Evolutionary conservation across 2,797 vertebrate genomes (phyloP).

Genomic region (Erethizon dorsatum): DNA sequence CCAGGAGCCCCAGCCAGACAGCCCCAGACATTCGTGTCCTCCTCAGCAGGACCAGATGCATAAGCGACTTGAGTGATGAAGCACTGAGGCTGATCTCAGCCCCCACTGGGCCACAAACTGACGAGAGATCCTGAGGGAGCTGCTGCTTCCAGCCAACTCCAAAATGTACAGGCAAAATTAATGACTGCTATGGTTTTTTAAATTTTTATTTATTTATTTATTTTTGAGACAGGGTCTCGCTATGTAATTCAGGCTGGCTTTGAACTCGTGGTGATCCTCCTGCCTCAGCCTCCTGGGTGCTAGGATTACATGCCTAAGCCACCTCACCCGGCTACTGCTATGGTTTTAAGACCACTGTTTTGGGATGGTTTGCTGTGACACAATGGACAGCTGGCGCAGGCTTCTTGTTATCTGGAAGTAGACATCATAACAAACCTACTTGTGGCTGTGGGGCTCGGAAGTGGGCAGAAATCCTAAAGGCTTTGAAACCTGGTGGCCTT

Average conservation of each 20-base stretch:
- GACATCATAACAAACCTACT: neutral
- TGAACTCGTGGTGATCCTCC: too few relatives aligned
- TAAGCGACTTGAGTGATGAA: neutral
- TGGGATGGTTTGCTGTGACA: neutral
- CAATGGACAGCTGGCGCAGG: neutral
- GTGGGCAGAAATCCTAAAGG: neutral
- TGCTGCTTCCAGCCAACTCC: neutral
- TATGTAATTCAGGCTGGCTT: too few relatives aligned
- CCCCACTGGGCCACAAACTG: neutral
- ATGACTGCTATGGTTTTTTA: neutral
- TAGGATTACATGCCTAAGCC: neutral
- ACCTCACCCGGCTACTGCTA: neutral
- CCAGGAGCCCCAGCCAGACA: neutral
- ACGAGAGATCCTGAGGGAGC: neutral
- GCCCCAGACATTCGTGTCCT: neutral
- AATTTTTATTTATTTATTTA: neutral
- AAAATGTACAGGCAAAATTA: neutral
- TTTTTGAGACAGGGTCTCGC: too few relatives aligned
- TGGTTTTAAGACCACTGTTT: neutral
- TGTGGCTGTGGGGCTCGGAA: neutral
- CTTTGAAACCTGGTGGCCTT: constrained; percentile 6
- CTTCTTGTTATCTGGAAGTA: neutral
- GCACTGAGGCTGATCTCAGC: neutral
- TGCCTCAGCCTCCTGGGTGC: neutral
- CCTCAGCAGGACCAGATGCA: neutral